Evolutionary conservation across 2,888 invertebrate genomes (phyloP), one percentile per base, ranked within the genome.

Genomic region (Ophion costatus): DNA sequence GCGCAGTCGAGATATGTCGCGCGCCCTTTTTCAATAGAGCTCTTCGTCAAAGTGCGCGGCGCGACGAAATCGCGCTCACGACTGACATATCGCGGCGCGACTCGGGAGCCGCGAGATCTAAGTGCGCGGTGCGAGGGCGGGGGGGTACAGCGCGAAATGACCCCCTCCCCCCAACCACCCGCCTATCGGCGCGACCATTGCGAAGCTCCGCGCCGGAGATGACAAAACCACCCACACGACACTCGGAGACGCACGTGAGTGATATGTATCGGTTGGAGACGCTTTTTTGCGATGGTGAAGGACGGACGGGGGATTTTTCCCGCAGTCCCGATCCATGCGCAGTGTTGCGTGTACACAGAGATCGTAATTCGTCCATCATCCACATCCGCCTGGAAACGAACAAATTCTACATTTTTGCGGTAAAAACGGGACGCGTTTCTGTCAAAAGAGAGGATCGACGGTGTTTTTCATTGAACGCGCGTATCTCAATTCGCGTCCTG

Each of bases 61-160:
- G 91, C 91, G 91, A 88, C 89, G 87, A 85, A 89, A 91, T 90
- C 91, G 91, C 91, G 91, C 90, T 91, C 89, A 90, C 92, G 90
- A 92, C 92, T 92, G 91, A 87, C 89, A 89, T 86, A 88, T 89
- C 85, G 86, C 88, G 84, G 84, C 87, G 88, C 88, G 85, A 86
- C 84, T 86, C 88, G 83, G 84, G 87, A 85, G 80, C 82, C 83
- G 82, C 81, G 84, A 87, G 83, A 87, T 77, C 63, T 82, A 71
- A 29, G 71, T 20, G 71, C 11, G 71, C 56, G 57, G 57, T 9
- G 63, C 22, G 42, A 45, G 63, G 3, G 24, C n/a, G 33, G 17
- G 59, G 57, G 22, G 20, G 61, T 42, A 67, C 10, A 67, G 29
- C 38, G 66, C 20, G 33, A 59, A 57, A 61, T 29, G 29, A 4